These are phyloP conservation scores for Alviniconcha strummeri DNA, from an alignment of 2,888 invertebrate species.

Conservation along the genomic window DNA sequence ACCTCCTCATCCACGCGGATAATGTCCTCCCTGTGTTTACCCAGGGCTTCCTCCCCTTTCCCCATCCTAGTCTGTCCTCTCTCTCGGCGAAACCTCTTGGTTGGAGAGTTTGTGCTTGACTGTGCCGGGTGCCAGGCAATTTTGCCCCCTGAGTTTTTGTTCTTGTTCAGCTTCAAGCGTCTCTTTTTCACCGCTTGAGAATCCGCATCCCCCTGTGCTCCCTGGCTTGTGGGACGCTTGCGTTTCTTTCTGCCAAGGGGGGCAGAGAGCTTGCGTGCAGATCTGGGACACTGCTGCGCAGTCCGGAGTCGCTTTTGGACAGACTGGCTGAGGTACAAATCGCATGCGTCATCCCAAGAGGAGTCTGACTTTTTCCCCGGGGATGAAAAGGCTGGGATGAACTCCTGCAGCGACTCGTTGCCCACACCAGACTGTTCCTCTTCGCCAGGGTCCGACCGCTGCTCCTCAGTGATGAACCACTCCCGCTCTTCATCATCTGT, in stretches of 20 bases:
- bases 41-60: background rate
- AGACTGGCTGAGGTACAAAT: constrained; percentile 50
- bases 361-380: constrained; percentile 59
- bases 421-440: background rate
- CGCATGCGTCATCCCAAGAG: constrained; percentile 60
- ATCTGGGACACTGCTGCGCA: background rate
- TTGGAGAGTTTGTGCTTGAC: background rate
- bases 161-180: background rate
- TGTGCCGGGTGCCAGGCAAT: background rate
- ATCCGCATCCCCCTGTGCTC: background rate
- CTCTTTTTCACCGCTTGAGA: background rate
- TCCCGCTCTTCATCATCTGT: constrained; percentile 51
- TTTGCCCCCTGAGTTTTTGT: background rate
- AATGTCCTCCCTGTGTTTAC: no score
- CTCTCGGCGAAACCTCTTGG: background rate
- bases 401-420: constrained; percentile 20
- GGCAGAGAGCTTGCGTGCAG: background rate
- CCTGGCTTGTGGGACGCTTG: background rate
- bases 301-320: constrained; percentile 25
- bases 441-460: background rate
- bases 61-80: background rate
- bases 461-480: constrained; percentile 47
- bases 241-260: background rate
- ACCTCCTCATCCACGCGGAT: constrained; percentile 50
- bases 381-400: constrained; percentile 49